A percentile compares a stretch with the other conserved stretches of the same genome.
Evolutionary conservation across 2,797 vertebrate genomes (phyloP).

Genomic region (Tenualosa thibaudeaui): DNA sequence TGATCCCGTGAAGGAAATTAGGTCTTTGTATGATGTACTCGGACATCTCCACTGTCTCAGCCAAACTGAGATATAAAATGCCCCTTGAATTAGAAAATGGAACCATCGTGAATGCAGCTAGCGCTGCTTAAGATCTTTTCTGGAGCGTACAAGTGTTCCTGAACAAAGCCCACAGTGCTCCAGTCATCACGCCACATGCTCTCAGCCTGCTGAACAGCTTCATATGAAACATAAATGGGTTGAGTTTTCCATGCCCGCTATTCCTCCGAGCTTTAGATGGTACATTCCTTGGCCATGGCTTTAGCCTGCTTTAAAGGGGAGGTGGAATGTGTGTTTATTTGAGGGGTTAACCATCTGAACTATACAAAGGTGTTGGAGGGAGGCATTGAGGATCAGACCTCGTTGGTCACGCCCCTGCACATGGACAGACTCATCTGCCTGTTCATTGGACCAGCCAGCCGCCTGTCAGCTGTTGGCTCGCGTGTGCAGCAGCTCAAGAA

Average conservation of each 20-base stretch:
- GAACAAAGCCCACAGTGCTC: neutral
- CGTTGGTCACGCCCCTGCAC: neutral
- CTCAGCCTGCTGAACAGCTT: neutral
- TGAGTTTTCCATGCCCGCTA: neutral
- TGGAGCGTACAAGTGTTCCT: neutral
- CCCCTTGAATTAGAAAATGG: no score
- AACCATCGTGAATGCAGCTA: no score
- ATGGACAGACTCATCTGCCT: neutral
- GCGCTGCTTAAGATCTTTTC: neutral
- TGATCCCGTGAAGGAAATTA: no score
- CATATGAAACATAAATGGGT: neutral
- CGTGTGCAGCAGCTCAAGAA: constrained; percentile 61
- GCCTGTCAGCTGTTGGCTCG: constrained; percentile 24
- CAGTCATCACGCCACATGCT: neutral
- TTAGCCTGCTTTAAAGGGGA: neutral
- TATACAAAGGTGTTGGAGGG: neutral
- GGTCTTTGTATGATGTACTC: no score
- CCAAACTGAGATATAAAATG: no score
- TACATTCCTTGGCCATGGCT: neutral
- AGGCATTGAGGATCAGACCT: neutral
- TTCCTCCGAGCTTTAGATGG: neutral
- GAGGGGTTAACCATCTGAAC: neutral
- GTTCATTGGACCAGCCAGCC: neutral
- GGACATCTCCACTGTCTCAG: no score
- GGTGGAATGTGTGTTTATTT: neutral